Conservation (phyloP, 2,888 invertebrate genomes). For the Cancer borealis region DNA sequence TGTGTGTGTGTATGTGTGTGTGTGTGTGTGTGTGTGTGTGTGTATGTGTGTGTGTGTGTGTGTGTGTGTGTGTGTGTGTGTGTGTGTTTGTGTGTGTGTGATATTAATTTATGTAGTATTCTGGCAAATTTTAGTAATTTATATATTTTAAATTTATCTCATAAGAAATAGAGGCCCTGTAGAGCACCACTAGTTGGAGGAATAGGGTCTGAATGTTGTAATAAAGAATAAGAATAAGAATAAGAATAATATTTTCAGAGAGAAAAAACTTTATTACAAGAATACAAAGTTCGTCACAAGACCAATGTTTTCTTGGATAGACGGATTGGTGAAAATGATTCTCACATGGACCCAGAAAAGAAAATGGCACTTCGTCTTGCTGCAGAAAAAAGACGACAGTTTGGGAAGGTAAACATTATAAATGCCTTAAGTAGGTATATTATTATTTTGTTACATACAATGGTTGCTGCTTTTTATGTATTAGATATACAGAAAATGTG, state of each 20-base stretch:
- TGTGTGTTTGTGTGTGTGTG: too few relatives aligned
- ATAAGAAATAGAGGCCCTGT: too few relatives aligned
- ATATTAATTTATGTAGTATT: too few relatives aligned
- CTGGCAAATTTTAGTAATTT: too few relatives aligned
- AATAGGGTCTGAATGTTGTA: too few relatives aligned
- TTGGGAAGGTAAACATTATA: constrained; percentile 68
- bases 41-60: too few relatives aligned
- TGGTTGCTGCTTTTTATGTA: background rate
- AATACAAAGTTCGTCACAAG: constrained; percentile 90
- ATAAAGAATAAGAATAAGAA: too few relatives aligned
- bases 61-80: too few relatives aligned
- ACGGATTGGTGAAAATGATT: constrained; percentile 91
- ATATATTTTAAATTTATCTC: too few relatives aligned
- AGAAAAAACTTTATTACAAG: constrained; percentile 91
- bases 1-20: too few relatives aligned
- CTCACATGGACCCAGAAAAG: constrained; percentile 79
- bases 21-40: too few relatives aligned
- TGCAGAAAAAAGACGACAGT: constrained; percentile 79
- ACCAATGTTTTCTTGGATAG: constrained; percentile 92
- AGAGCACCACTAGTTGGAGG: too few relatives aligned
- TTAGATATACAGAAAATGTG: background rate
- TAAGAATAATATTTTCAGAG: constrained; percentile 82
- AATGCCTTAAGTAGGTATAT: background rate
- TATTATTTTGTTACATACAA: background rate
- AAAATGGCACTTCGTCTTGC: constrained; percentile 80